These are phyloP conservation scores for Noctuana brunneofusca DNA, from an alignment of 2,888 invertebrate genomes.

Conservation along the genomic window DNA sequence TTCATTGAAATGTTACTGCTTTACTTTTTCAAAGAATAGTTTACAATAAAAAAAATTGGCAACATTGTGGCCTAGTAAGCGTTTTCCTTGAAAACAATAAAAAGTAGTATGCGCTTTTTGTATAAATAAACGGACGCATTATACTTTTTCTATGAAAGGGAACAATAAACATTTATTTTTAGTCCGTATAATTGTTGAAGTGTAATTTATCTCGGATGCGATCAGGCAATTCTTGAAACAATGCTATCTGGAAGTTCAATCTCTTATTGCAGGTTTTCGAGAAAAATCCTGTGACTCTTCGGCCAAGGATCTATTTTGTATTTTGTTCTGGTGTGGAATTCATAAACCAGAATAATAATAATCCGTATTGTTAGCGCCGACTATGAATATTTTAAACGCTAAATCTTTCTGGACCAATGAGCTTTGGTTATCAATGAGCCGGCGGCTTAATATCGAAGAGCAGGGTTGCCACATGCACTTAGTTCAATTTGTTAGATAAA, in stretches of 20 bases:
- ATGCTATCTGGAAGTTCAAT: constrained; percentile 15
- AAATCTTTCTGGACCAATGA: constrained; percentile 14
- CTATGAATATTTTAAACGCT: constrained; percentile 12
- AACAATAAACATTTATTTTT: constrained; percentile 1
- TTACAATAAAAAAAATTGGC: constrained; percentile 7
- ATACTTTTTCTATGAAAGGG: constrained; percentile 6
- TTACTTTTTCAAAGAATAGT: not conserved
- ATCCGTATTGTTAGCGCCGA: not conserved
- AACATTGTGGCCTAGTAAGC: not conserved
- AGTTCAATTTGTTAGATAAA: too few relatives aligned
- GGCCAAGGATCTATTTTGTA: too few relatives aligned
- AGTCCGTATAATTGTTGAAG: not conserved
- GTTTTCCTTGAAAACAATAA: constrained; percentile 15
- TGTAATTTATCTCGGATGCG: not conserved
- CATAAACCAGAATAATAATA: too few relatives aligned
- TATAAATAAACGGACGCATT: not conserved
- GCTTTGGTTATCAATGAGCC: constrained; percentile 21
- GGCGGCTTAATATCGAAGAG: constrained; percentile 1
- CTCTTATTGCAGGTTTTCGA: constrained; percentile 1
- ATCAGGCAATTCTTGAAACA: constrained; percentile 6
- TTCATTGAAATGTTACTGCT: not conserved
- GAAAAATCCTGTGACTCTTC: not conserved
- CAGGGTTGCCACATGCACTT: constrained; percentile 18
- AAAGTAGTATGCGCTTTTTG: not conserved
- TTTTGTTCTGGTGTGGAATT: too few relatives aligned